Evolutionary conservation across 64 coral and sea anemone species (phyloP), one percentile per base, ranked within the genome.

Genomic region (Actinia equina): DNA sequence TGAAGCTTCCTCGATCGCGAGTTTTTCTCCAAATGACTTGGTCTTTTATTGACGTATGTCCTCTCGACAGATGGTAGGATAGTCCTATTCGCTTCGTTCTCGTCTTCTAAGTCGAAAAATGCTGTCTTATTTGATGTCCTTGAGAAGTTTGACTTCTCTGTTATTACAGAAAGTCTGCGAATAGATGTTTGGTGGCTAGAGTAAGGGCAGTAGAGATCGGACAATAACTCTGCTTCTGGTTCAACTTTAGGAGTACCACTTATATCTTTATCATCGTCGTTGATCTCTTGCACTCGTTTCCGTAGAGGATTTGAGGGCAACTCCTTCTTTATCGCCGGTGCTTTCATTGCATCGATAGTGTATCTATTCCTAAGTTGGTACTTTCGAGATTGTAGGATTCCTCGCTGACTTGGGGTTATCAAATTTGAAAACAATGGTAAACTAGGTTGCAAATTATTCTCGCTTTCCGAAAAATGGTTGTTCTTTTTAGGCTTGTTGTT

Each of bases 111-210:
- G 4, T 81, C 78, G 44, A 81, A 52, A n/a, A 81, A 6, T 9
- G 49, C 16, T 6, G 78, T 81, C 15, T 81, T 65, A 7, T 65
- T 81, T 52, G 78, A 81, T 14, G 78, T 46, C 22, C 49, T 81
- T 81, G 78, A 81, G 13, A 81, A 81, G 78, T 52, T 52, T 19
- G 78, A 81, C 49, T 81, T 81, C 17, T 81, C 78, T 13, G 78
- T 81, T 49, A 81, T 81, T 8, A 81, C 78, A 44, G 78, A 81
- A 11, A 81, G 15, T 52, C 78, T 81, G 18, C 78, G 78, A 16
- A 81, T 44, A 37, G 69, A 10, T 74, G 69, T 3, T 13, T 65
- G 62, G 62, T 65, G 18, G 6, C 22, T 14, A 8, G 69, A 74
- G 1, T 37, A 30, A 37, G 23, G 23, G 12, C 12, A 74, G 69